phyloP scores from a whole-genome alignment of 2,888 invertebrate genomes.

The Agrenia bidenticulata region DNA sequence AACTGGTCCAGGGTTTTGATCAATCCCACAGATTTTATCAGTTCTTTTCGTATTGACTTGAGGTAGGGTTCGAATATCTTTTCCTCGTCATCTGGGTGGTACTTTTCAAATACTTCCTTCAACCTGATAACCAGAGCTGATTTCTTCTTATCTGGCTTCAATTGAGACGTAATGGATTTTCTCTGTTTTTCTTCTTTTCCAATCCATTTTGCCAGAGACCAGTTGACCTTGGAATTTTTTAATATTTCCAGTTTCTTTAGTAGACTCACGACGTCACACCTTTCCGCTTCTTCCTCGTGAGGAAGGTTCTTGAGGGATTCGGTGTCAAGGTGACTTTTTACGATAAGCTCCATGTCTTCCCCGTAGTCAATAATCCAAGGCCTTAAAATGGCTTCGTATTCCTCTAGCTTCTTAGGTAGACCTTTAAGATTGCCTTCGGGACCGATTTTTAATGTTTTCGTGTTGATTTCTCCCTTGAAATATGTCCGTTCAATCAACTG shows the following conservation, averaged over 20 bases:
- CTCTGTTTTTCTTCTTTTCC: background rate
- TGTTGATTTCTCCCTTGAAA: no score
- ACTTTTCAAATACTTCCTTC: background rate
- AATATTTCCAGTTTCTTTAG: background rate
- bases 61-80: constrained; percentile 6
- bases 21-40: constrained; percentile 15
- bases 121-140: background rate
- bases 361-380: no score
- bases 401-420: no score
- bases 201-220: background rate
- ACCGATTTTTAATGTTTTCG: no score
- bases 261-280: background rate
- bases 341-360: no score
- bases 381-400: no score
- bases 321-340: no score
- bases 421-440: no score
- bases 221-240: constrained; percentile 1
- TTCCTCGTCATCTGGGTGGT: no score
- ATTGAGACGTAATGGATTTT: background rate
- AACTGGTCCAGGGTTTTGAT: constrained; percentile 12
- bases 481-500: no score
- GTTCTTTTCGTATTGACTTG: background rate
- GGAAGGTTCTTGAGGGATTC: no score
- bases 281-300: no score
- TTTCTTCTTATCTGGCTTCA: background rate